These are phyloP conservation scores for Idris sp. DNA, from an alignment of 1,140 invertebrate genomes.

Conservation along the genomic window DNA sequence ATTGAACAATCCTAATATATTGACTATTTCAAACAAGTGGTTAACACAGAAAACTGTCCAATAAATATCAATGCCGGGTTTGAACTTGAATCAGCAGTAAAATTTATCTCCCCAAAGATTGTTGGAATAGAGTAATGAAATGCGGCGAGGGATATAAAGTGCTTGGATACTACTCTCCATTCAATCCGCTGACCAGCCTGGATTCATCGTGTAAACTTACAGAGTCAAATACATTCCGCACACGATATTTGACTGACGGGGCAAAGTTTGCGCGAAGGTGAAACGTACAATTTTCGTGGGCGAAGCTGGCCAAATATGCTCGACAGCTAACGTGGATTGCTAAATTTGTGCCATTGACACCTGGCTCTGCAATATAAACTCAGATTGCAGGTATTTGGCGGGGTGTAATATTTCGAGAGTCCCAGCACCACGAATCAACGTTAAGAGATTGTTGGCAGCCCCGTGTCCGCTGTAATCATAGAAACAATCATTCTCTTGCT, in stretches of 20 bases:
- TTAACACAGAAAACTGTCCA: conserved; percentile 3
- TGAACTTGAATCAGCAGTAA: conserved; percentile 12
- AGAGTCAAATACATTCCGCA: conserved; percentile 8
- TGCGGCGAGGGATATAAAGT: conserved; percentile 31
- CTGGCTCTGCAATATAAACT: not conserved
- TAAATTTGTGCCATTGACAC: not conserved
- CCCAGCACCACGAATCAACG: conserved; percentile 73
- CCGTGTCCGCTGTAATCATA: conserved; percentile 76
- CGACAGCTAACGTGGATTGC: conserved; percentile 30
- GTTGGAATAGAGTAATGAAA: conserved; percentile 5
- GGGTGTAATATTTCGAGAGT: conserved; percentile 76
- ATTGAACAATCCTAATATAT: too few relatives aligned
- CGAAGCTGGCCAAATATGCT: conserved; percentile 27
- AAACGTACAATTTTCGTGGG: conserved; percentile 35
- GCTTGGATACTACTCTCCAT: conserved; percentile 35
- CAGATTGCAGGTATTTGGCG: conserved; percentile 50
- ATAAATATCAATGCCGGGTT: conserved; percentile 16
- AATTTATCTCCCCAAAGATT: conserved; percentile 15
- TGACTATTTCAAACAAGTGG: not conserved
- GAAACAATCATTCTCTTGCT: conserved; percentile 76
- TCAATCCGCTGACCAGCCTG: conserved; percentile 36
- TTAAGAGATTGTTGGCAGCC: conserved; percentile 75
- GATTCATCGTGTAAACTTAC: conserved; percentile 4
- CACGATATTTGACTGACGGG: conserved; percentile 11
- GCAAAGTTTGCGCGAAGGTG: conserved; percentile 32